Base-by-base conservation (phyloP, 2,113 vertebrate genomes). In the Coryphaenoides rupestris region DNA sequence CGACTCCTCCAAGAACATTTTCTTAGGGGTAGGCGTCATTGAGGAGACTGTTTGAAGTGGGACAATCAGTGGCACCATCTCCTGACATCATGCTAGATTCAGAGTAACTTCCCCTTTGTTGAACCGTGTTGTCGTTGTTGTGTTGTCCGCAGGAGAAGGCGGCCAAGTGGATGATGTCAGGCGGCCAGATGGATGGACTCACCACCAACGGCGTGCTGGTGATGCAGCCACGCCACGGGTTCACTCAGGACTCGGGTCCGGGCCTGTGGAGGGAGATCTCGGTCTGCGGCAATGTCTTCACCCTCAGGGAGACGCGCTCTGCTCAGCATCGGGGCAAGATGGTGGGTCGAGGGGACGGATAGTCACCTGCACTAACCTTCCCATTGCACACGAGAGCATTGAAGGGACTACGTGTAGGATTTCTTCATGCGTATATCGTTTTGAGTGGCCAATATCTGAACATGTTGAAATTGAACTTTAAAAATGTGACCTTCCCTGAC, bases 191-290 rank as follows among this genome's bases (percentile, higher is more conserved):
- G 95, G 96, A 98, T n/a, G 95, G 93, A 40, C 33, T 40, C 33
- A 98, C 96, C 66, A 98, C 96, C 28, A 98, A 98, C 46, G 96
- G 95, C 0, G 92, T 98, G 55, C 91, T 98, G 75, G 94, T 98
- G 69, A 97, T 97, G 95, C 93, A 94, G 77, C 95, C 95, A 4
- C 89, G 88, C 16, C 92, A 91, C 17, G 95, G 95, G 57, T 98
- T 98, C 86, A 94, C 87, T 15, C 92, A 93, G 76, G 93, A 94
- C 84, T 94, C 94, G 19, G 93, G 89, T 61, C 92, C 95, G 2
- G 94, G 95, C 3, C 88, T 92, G 71, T 98, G 96, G 96, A 92
- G 94, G 78, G 96, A 98, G 80, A 95, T 98, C 84, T 98, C 96
- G 0, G 95, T 98, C 22, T 98, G 95, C 61, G 96, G 96, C 26